Evolutionary conservation across 2,113 vertebrate species (phyloP).

Genomic region (Entelurus aequoreus): DNA sequence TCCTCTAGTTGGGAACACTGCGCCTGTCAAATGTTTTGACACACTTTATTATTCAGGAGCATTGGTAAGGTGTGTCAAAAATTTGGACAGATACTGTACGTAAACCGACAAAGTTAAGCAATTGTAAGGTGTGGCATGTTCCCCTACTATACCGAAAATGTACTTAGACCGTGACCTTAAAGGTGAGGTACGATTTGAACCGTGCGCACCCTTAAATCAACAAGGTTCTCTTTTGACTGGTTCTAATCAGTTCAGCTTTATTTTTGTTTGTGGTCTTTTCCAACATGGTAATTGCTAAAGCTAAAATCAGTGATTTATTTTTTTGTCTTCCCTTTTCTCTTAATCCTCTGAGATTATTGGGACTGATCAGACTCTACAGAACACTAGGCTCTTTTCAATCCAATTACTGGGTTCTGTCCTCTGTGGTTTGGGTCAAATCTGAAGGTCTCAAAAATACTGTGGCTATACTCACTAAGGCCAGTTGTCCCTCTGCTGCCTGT

Average conservation of each 20-base stretch:
- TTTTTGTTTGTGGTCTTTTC: not conserved
- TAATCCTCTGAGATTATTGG: conserved; percentile 5
- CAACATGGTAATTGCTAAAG: not conserved
- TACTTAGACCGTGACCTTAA: too few relatives aligned
- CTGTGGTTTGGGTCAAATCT: not conserved
- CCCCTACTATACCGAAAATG: too few relatives aligned
- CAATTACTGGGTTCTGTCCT: not conserved
- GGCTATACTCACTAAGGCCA: not conserved
- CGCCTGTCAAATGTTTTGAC: too few relatives aligned
- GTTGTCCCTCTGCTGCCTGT: conserved; percentile 3
- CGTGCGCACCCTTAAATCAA: not conserved
- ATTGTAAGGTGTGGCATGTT: too few relatives aligned
- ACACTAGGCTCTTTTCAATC: not conserved
- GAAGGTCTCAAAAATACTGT: conserved; percentile 3
- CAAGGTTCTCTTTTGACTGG: not conserved
- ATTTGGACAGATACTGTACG: too few relatives aligned
- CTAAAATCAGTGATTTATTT: not conserved
- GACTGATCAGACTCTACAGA: not conserved
- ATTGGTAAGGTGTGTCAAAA: too few relatives aligned
- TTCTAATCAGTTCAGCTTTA: not conserved
- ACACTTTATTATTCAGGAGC: too few relatives aligned
- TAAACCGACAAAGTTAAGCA: too few relatives aligned
- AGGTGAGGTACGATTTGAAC: too few relatives aligned
- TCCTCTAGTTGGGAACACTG: too few relatives aligned
- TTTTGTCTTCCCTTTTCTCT: not conserved